Percentiles rank a stretch among this genome's conserved stretches.
Evolutionary conservation across 2,113 vertebrate genomes (phyloP).

Genomic region (Chascanopsetta lugubris): DNA sequence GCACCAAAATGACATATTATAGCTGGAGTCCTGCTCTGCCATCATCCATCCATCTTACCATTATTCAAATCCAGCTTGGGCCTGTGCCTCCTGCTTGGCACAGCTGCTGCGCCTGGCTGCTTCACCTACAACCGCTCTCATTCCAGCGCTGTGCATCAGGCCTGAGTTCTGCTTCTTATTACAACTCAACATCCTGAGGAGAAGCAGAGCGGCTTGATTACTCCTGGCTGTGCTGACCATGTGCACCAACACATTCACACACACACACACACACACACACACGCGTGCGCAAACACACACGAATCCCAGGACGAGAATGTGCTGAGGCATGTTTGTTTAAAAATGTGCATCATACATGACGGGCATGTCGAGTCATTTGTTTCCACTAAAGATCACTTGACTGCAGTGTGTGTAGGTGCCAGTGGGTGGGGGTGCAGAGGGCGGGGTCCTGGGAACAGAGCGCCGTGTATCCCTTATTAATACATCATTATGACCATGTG

Average conservation of each 20-base stretch:
- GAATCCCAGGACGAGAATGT: background rate
- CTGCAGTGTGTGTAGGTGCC: conserved; percentile 9
- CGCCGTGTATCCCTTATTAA: conserved; percentile 41
- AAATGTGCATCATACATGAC: no score
- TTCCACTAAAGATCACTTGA: background rate
- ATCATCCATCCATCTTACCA: conserved; percentile 20
- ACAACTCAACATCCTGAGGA: conserved; percentile 27
- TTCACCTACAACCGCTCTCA: conserved; percentile 11
- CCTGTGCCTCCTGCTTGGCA: background rate
- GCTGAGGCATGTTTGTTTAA: background rate
- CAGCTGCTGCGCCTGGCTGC: conserved; percentile 2
- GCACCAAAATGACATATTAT: background rate
- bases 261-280: background rate
- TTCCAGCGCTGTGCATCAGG: conserved; percentile 26
- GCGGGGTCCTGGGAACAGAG: conserved; percentile 42
- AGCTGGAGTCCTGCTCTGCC: background rate
- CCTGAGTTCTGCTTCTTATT: conserved; percentile 47
- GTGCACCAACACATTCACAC: background rate
- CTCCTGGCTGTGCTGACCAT: conserved; percentile 21
- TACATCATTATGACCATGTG: conserved; percentile 69
- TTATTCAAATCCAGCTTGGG: conserved; percentile 13
- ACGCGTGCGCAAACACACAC: background rate
- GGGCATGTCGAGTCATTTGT: background rate
- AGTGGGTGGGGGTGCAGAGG: conserved; percentile 23
- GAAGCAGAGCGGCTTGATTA: conserved; percentile 36